These are phyloP conservation scores for Solenopsis fugax DNA, from an alignment of 1,140 invertebrate genomes.

Conservation along the genomic window DNA sequence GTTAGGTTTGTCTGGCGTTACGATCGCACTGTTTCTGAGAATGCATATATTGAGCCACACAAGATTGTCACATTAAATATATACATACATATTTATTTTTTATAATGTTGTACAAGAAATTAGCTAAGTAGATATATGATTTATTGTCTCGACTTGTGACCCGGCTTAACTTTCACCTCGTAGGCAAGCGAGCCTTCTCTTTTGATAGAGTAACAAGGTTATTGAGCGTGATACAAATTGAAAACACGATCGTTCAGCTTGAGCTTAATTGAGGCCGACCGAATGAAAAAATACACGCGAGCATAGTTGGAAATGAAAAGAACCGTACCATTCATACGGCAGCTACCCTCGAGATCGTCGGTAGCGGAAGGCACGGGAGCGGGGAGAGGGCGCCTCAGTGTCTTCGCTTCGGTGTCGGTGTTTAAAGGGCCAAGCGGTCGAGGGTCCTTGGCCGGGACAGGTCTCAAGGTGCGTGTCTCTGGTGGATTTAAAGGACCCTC, in stretches of 20 bases:
- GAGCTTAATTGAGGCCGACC: constrained; percentile 40
- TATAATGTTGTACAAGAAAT: not conserved
- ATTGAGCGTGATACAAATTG: constrained; percentile 60
- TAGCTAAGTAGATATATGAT: not conserved
- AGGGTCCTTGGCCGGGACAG: constrained; percentile 81
- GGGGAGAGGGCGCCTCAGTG: constrained; percentile 59
- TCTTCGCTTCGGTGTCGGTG: constrained; percentile 73
- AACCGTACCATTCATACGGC: constrained; percentile 62
- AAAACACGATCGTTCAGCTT: constrained; percentile 26
- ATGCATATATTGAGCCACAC: not conserved
- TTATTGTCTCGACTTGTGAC: not conserved
- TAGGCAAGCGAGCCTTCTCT: not conserved
- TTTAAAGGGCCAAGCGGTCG: constrained; percentile 78
- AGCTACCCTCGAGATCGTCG: constrained; percentile 71
- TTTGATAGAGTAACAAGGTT: not conserved
- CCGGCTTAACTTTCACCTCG: not conserved
- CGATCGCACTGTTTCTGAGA: constrained; percentile 3
- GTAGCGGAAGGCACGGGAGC: constrained; percentile 42
- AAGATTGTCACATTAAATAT: not conserved
- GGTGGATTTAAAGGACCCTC: constrained; percentile 82
- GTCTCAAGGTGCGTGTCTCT: constrained; percentile 83
- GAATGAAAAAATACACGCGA: constrained; percentile 39
- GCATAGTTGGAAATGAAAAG: constrained; percentile 50
- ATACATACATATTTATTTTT: constrained; percentile 21
- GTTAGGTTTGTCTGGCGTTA: not conserved